Conservation (phyloP, 2,113 vertebrate species). For the Seriola aureovittata region DNA sequence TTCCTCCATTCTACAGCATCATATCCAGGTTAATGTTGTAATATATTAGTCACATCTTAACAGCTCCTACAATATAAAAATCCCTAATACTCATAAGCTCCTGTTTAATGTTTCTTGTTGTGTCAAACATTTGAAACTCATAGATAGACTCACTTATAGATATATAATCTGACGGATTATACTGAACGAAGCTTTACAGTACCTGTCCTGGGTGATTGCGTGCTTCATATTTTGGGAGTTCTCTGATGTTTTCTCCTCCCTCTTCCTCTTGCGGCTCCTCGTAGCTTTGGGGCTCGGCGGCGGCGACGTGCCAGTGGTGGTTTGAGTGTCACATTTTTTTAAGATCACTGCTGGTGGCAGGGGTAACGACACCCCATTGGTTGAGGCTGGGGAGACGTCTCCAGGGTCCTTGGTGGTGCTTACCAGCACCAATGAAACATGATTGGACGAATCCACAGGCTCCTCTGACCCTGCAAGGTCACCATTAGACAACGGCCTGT, state of each 20-base stretch:
- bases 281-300: slow-evolving; percentile 53
- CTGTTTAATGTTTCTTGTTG: too few species aligned
- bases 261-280: slow-evolving; percentile 72
- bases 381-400: not conserved
- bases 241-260: slow-evolving; percentile 40
- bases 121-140: too few species aligned
- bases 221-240: slow-evolving; percentile 12
- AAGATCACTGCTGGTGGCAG: not conserved
- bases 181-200: not conserved
- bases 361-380: slow-evolving; percentile 38
- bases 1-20: too few species aligned
- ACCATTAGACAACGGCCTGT: not conserved
- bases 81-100: too few species aligned
- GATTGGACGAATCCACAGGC: slow-evolving; percentile 59
- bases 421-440: not conserved
- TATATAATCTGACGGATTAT: too few species aligned
- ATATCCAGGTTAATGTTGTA: too few species aligned
- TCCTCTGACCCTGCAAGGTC: not conserved
- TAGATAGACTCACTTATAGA: too few species aligned
- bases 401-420: not conserved
- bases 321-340: slow-evolving; percentile 23
- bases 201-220: slow-evolving; percentile 59
- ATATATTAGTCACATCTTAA: too few species aligned
- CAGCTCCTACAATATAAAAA: too few species aligned
- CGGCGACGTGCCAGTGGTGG: slow-evolving; percentile 76